Conservation (phyloP, 2,888 invertebrate species). For the Eledone cirrhosa region DNA sequence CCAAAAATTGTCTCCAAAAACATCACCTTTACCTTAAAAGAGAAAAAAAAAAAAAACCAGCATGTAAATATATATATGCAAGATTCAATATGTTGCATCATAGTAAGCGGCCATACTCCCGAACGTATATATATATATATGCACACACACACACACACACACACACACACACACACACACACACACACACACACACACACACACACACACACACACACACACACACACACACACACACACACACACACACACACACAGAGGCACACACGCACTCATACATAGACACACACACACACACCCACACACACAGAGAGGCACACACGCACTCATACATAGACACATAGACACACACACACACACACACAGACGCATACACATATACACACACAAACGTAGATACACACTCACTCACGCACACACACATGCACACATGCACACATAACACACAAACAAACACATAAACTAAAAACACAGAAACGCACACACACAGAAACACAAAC, state of each 20-base stretch:
- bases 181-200: not conserved
- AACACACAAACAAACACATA: not conserved
- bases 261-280: too few relatives aligned
- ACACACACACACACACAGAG: too few relatives aligned
- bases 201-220: not conserved
- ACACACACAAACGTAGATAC: too few relatives aligned
- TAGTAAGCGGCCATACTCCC: not conserved
- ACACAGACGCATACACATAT: too few relatives aligned
- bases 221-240: not conserved
- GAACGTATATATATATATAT: not conserved
- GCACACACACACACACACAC: not conserved
- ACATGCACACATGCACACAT: not conserved
- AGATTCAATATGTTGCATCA: too few relatives aligned
- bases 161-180: not conserved
- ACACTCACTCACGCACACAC: not conserved
- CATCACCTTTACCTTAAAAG: constrained; percentile 91
- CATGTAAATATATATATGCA: too few relatives aligned
- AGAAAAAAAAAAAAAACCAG: not conserved
- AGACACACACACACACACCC: too few relatives aligned
- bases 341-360: too few relatives aligned
- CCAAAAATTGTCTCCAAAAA: constrained; percentile 99
- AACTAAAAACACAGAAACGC: not conserved
- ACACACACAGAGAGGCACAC: too few relatives aligned
- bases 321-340: too few relatives aligned
- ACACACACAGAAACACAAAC: not conserved